Evolutionary conservation across 2,888 invertebrate species (phyloP), one percentile per base, ranked within the genome.

Genomic region (Sinotaia quadrata): DNA sequence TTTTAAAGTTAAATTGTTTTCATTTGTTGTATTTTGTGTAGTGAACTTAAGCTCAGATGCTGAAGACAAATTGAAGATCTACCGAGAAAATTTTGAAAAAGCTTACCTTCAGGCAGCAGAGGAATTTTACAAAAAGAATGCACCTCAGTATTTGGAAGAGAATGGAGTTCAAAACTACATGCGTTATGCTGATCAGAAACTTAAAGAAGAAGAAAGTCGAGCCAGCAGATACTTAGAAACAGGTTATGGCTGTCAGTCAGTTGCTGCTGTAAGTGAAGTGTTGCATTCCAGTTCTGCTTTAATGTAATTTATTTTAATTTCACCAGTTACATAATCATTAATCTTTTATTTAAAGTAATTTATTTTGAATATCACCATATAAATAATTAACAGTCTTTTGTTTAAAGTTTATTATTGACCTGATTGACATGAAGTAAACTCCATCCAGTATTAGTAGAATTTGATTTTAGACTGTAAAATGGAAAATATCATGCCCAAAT

Each of bases 81-180:
- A 99, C 89, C 91, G 95, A 80, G 95, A 97, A 79, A 94, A 98
- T 87, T 99, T 99, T 90, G 98, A 99, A 90, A 95, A 94, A 77
- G 88, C 97, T 3, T 99, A 99, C 87, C 93, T 99, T 84, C 94
- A 94, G 87, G 95, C 96, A 49, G 98, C 98, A 0, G 94, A 96
- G 83, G 92, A 94, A 66, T 99, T 98, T 81, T 99, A 99, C 89
- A 88, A 88, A 83, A 90, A 95, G 12, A 96, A 97, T 90, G 97
- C 97, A 0, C 94, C 94, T 52, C 95, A 97, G 85, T 95, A 97
- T 86, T 91, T 98, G 72, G 91, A 92, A 74, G 91, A 92, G 18
- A 95, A 97, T 89, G 99, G 99, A 57, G 98, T 99, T 0, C 95
- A 97, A 85, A 94, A 94, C 71, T 99, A 98, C 87, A 98, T 99